Conservation (phyloP, 2,888 invertebrate species). For the Dermolepida albohirtum region DNA sequence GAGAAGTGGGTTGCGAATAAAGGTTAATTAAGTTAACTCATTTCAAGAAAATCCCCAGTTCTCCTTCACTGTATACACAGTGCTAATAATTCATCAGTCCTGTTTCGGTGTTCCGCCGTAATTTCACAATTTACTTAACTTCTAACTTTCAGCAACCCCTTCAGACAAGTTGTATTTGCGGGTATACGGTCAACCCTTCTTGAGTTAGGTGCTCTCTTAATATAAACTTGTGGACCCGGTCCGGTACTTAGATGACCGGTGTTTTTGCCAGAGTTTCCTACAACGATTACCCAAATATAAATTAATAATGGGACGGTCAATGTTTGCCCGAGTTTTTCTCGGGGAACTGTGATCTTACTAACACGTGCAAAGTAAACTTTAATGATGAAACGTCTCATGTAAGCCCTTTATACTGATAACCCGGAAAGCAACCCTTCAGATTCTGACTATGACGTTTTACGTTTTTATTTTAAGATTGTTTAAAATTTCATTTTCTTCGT, state of each 20-base stretch:
- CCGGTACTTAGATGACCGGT: constrained; percentile 19
- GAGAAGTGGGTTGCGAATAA: constrained; percentile 26
- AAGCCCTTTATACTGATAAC: constrained; percentile 5
- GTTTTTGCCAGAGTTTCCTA: constrained; percentile 14
- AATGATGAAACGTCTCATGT: constrained; percentile 11
- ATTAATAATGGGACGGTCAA: constrained; percentile 35
- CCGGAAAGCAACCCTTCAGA: constrained; percentile 1
- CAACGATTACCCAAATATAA: constrained; percentile 34
- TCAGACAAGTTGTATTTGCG: constrained; percentile 33
- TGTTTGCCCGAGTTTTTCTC: constrained; percentile 24
- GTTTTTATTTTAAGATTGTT: no score
- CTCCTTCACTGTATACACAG: constrained; percentile 11
- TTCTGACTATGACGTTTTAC: constrained; percentile 1
- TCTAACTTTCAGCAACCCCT: constrained; percentile 32
- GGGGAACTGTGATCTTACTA: constrained; percentile 17
- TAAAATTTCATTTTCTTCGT: no score
- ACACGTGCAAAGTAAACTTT: constrained; percentile 23
- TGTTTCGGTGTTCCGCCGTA: constrained; percentile 28
- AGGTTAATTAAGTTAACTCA: constrained; percentile 39
- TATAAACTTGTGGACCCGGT: constrained; percentile 29
- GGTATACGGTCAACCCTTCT: constrained; percentile 36
- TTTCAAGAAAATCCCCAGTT: constrained; percentile 33
- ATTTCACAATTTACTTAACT: constrained; percentile 39
- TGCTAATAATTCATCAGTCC: constrained; percentile 37
- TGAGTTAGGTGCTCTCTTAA: constrained; percentile 36